Evolutionary conservation across 37 sponge, comb jelly and placozoan genomes (phyloP).

Genomic region (Theonella swinhoei): DNA sequence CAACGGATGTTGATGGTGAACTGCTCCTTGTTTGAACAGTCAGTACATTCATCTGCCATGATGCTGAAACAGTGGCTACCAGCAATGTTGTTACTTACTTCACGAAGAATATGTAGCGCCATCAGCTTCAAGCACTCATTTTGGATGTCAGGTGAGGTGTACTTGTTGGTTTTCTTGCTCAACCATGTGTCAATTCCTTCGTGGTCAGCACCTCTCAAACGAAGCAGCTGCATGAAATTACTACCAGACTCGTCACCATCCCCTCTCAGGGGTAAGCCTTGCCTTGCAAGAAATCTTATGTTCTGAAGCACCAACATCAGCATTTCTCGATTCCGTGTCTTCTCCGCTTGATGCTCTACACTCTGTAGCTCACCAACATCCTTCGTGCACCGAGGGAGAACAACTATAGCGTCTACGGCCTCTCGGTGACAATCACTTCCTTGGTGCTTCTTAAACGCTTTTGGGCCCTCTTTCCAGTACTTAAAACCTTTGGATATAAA

Average conservation of each 20-base stretch:
- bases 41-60: constrained; percentile 86
- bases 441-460: constrained; percentile 72
- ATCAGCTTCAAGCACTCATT: constrained; percentile 81
- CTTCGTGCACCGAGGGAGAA: constrained; percentile 30
- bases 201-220: constrained; percentile 41
- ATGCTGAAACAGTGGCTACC: constrained; percentile 48
- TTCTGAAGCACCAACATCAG: constrained; percentile 57
- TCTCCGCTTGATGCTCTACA: constrained; percentile 32
- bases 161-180: constrained; percentile 67
- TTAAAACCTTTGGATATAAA: constrained; percentile 74
- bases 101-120: constrained; percentile 64
- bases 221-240: constrained; percentile 65
- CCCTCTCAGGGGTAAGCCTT: constrained; percentile 74
- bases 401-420: constrained; percentile 51
- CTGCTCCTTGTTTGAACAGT: constrained; percentile 71
- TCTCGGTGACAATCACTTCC: constrained; percentile 73
- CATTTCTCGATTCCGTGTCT: constrained; percentile 55
- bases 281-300: constrained; percentile 69
- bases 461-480: constrained; percentile 79
- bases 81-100: constrained; percentile 44
- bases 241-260: constrained; percentile 49
- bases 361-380: constrained; percentile 68
- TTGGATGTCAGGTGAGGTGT: constrained; percentile 71
- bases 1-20: constrained; percentile 69
- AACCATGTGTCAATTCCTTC: constrained; percentile 56